Evolutionary conservation across 2,113 vertebrate species (phyloP).

Genomic region (Narcine bancroftii): DNA sequence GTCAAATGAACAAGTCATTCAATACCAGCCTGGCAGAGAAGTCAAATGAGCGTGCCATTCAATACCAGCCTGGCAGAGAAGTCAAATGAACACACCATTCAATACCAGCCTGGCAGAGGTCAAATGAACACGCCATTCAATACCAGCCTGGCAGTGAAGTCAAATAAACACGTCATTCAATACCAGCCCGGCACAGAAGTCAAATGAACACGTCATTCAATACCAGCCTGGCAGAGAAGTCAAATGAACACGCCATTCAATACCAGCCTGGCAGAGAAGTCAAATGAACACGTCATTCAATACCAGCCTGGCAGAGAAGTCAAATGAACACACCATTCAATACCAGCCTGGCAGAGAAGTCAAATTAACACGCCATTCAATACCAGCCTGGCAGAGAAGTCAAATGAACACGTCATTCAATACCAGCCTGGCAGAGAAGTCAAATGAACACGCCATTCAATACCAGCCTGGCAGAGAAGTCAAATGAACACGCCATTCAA

Average conservation of each 20-base stretch:
- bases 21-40: background rate
- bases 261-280: background rate
- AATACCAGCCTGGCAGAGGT: background rate
- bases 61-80: background rate
- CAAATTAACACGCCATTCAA: background rate
- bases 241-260: background rate
- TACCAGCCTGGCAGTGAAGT: background rate
- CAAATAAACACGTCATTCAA: background rate
- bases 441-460: background rate
- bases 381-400: background rate
- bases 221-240: background rate
- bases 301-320: background rate
- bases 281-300: background rate
- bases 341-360: background rate
- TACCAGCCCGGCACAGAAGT: background rate
- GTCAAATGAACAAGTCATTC: background rate
- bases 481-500: background rate
- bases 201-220: background rate
- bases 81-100: background rate
- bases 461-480: background rate
- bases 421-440: background rate
- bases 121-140: background rate
- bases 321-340: background rate
- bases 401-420: background rate
- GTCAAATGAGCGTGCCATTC: background rate